A percentile compares a stretch with the other conserved stretches of the same genome.
Evolutionary conservation across 2,797 vertebrate species (phyloP).

Genomic region (Anableps anableps): DNA sequence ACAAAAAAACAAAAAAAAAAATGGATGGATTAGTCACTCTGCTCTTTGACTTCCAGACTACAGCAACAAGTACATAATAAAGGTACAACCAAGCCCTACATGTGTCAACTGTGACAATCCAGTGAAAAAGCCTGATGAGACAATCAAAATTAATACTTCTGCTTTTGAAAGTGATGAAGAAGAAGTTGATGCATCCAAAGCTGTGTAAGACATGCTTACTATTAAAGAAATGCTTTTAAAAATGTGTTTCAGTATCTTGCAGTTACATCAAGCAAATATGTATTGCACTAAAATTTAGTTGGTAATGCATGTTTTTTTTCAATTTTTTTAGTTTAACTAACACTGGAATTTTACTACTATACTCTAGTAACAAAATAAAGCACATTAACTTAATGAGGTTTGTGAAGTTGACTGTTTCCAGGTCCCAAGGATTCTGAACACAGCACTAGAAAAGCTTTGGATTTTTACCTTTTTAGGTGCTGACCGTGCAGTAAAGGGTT

Average conservation of each 20-base stretch:
- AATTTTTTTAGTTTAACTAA: neutral
- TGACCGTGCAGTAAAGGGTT: neutral
- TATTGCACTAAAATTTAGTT: neutral
- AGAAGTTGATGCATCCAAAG: neutral
- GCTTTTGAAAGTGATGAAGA: accelerated
- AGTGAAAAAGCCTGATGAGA: accelerated
- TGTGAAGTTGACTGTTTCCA: neutral
- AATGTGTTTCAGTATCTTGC: neutral
- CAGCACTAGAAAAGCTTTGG: too few species aligned
- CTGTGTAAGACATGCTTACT: slow-evolving; percentile 49
- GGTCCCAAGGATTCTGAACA: too few species aligned
- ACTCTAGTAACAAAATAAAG: neutral
- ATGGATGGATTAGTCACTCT: too few species aligned
- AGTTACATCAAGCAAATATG: neutral
- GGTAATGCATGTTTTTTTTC: neutral
- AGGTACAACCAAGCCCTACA: accelerated
- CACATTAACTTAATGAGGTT: neutral
- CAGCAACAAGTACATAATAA: slow-evolving; percentile 4
- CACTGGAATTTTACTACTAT: neutral
- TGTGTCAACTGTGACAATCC: slow-evolving; percentile 52
- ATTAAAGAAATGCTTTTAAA: neutral
- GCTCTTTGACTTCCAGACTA: accelerated
- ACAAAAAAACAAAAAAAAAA: too few species aligned
- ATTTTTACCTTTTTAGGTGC: neutral
- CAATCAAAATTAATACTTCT: accelerated